These are phyloP conservation scores for Eugnorisma glareosa DNA, from an alignment of 2,888 invertebrate species.

Conservation along the genomic window DNA sequence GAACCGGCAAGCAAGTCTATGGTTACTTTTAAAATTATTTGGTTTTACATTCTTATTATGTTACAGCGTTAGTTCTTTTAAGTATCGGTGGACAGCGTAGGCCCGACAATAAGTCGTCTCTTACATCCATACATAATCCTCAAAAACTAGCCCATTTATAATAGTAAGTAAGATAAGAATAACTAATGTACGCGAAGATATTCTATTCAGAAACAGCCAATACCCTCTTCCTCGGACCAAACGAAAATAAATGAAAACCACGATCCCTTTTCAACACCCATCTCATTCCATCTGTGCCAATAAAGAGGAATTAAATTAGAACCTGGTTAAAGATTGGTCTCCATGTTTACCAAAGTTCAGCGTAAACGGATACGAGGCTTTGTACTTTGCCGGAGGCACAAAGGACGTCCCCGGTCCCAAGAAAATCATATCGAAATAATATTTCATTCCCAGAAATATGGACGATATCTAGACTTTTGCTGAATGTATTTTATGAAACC, in stretches of 20 bases:
- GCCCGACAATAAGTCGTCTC: too few species aligned
- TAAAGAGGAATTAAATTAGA: slow-evolving; percentile 14
- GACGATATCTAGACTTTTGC: slow-evolving; percentile 10
- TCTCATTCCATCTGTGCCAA: slow-evolving; percentile 17
- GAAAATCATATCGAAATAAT: slow-evolving; percentile 23
- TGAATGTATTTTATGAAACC: slow-evolving; percentile 12
- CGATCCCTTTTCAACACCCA: not conserved
- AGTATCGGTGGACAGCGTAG: too few species aligned
- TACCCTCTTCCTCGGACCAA: not conserved
- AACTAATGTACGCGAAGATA: not conserved
- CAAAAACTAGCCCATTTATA: not conserved
- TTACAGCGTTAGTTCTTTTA: too few species aligned
- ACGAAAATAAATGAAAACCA: slow-evolving; percentile 14
- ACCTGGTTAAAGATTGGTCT: slow-evolving; percentile 8
- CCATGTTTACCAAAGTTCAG: slow-evolving; percentile 3
- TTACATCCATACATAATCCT: not conserved
- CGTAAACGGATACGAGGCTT: slow-evolving; percentile 5
- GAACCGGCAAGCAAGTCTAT: too few species aligned
- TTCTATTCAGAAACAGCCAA: not conserved
- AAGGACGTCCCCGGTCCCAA: not conserved
- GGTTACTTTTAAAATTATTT: too few species aligned
- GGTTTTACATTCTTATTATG: too few species aligned
- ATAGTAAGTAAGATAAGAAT: not conserved
- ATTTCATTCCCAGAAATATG: slow-evolving; percentile 10
- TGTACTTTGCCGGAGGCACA: slow-evolving; percentile 17